These are phyloP conservation scores for Volucella zonaria DNA, from an alignment of 2,888 invertebrate genomes.

Conservation along the genomic window DNA sequence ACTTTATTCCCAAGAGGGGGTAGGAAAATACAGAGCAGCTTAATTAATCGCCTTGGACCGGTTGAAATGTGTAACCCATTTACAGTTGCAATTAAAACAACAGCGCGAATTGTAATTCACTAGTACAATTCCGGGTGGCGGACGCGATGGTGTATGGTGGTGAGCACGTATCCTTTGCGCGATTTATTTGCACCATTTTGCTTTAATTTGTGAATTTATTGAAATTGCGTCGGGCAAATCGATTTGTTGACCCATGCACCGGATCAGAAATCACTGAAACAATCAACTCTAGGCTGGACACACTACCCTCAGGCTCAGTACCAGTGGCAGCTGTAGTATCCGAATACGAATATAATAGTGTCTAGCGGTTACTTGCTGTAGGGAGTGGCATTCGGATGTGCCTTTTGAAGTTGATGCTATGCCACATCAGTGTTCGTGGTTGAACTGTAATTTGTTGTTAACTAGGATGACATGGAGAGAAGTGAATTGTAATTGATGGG, in stretches of 20 bases:
- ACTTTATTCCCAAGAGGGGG: background rate
- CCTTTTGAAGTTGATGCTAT: background rate
- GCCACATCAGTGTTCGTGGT: background rate
- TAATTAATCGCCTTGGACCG: conserved; percentile 70
- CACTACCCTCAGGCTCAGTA: background rate
- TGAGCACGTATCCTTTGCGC: conserved; percentile 17
- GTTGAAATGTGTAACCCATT: conserved; percentile 72
- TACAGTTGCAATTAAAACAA: conserved; percentile 71
- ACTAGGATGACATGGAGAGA: conserved; percentile 8
- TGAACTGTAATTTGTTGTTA: conserved; percentile 17
- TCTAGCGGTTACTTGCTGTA: no score
- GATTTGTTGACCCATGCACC: conserved; percentile 50
- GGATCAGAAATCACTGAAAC: conserved; percentile 52
- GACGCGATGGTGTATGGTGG: background rate
- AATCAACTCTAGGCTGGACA: conserved; percentile 38
- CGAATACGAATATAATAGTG: no score
- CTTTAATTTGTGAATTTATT: conserved; percentile 69
- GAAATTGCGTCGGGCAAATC: conserved; percentile 41
- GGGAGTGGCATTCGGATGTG: background rate
- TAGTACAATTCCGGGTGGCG: background rate
- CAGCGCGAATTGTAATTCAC: conserved; percentile 66
- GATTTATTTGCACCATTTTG: conserved; percentile 52
- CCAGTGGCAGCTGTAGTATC: no score
- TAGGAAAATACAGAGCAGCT: conserved; percentile 36
- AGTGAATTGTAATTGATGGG: conserved; percentile 5